These are phyloP conservation scores for Peromyscus maniculatus DNA, from an alignment of 2,113 vertebrate genomes.

Conservation along the genomic window DNA sequence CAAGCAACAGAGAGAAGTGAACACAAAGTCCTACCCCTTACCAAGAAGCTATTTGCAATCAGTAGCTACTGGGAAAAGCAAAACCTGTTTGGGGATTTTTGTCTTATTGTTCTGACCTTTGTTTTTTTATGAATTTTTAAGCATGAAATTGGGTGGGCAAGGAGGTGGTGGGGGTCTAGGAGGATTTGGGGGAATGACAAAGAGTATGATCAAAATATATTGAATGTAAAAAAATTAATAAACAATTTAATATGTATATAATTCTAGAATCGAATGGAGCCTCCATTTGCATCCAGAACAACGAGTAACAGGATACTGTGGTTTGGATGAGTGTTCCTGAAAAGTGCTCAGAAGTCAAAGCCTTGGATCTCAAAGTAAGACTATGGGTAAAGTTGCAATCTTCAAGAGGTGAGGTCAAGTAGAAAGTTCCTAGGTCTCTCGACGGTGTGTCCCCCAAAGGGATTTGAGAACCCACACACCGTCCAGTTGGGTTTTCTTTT, in stretches of 20 bases:
- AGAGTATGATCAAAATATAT: not conserved
- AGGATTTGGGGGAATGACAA: not conserved
- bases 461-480: not conserved
- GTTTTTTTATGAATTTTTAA: not conserved
- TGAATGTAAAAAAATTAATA: not conserved
- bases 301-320: not conserved
- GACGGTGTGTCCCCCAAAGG: not conserved
- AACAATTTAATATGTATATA: not conserved
- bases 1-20: slow-evolving; percentile 63
- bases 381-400: not conserved
- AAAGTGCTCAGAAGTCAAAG: not conserved
- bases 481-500: not conserved
- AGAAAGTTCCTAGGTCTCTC: not conserved
- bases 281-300: not conserved
- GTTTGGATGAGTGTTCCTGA: not conserved
- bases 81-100: not conserved
- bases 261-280: not conserved
- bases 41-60: not conserved
- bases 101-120: not conserved
- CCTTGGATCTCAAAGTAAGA: no score
- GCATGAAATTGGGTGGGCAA: not conserved
- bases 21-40: not conserved
- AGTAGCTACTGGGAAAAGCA: not conserved
- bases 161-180: not conserved
- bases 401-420: not conserved